A percentile compares a stretch with the other conserved stretches of the same genome.
Conservation (phyloP, 53 echinoderm and acorn worm species). For the Antedon mediterranea region DNA sequence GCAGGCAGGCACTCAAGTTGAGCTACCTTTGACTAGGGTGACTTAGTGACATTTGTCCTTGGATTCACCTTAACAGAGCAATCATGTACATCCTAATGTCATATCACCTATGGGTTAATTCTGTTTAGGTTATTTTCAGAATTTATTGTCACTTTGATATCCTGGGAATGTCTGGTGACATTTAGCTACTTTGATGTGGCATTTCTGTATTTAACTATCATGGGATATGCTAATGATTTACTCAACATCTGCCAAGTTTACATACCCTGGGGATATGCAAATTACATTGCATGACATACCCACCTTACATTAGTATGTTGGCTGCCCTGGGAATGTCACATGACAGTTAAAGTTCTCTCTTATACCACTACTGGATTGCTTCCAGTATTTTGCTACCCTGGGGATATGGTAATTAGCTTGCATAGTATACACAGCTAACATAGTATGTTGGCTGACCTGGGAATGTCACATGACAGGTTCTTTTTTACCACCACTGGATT, state of each 20-base stretch:
- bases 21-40: not conserved
- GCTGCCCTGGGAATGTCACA: not conserved
- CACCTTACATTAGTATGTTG: not conserved
- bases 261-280: no score
- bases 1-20: no score
- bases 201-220: no score
- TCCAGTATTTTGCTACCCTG: no score
- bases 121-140: not conserved
- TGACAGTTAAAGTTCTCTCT: no score
- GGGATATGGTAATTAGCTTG: no score
- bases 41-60: not conserved
- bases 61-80: not conserved
- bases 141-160: not conserved
- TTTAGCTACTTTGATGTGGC: not conserved
- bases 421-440: no score
- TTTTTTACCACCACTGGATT: no score
- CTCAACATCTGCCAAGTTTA: no score
- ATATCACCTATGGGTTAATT: not conserved
- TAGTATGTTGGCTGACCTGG: not conserved
- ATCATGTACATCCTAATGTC: not conserved
- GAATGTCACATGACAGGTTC: not conserved
- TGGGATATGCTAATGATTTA: no score
- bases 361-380: no score
- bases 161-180: not conserved
- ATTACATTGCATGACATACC: no score